These are phyloP conservation scores for Zosterops japonicus DNA, from an alignment of 2,113 vertebrate genomes.

Conservation along the genomic window DNA sequence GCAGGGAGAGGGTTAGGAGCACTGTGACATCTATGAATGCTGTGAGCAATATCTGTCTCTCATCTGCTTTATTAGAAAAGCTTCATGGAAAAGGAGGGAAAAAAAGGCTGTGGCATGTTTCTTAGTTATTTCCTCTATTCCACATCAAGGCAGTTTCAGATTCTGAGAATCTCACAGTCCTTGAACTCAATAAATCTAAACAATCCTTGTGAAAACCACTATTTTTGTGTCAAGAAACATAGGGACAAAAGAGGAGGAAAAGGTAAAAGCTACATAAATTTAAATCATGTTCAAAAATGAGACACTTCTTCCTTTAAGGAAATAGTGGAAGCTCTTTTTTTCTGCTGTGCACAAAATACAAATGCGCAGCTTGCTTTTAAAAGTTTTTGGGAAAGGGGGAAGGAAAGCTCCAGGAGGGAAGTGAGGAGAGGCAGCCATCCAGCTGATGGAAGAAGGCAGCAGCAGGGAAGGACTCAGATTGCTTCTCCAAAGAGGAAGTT, in stretches of 20 bases:
- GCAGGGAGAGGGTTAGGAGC: neutral
- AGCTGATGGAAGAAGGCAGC: neutral
- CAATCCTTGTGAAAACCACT: neutral
- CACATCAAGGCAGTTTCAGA: neutral
- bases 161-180: neutral
- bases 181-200: neutral
- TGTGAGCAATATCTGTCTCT: slow-evolving; percentile 10
- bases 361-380: neutral
- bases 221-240: neutral
- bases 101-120: neutral
- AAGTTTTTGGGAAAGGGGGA: neutral
- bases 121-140: neutral
- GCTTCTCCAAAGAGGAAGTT: neutral
- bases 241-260: neutral
- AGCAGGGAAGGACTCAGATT: neutral
- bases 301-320: neutral
- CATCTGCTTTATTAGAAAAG: neutral
- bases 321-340: neutral
- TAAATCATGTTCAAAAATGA: neutral
- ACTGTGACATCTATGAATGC: neutral
- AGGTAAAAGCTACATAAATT: neutral
- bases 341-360: neutral
- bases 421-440: neutral
- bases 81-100: neutral
- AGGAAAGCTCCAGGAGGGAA: neutral